These are phyloP conservation scores for Dolichopus griseipennis DNA, from an alignment of 2,888 invertebrate genomes.

Conservation along the genomic window DNA sequence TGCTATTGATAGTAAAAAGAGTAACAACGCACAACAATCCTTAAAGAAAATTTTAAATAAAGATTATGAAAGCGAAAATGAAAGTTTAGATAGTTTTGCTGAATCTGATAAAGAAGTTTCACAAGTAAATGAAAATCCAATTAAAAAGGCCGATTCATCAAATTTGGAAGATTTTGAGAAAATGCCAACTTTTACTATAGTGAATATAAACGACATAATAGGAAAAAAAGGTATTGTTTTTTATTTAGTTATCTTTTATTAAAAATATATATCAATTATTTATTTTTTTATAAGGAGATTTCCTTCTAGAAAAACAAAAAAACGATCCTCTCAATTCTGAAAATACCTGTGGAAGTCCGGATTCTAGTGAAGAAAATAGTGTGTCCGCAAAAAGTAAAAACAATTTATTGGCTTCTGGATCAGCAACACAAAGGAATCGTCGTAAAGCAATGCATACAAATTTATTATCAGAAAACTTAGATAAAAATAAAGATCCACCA, in stretches of 20 bases:
- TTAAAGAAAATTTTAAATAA: constrained; percentile 6
- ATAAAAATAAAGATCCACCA: constrained; percentile 21
- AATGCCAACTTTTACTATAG: constrained; percentile 43
- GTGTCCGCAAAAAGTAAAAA: neutral
- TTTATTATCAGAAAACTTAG: constrained; percentile 27
- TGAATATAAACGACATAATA: constrained; percentile 42
- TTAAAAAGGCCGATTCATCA: constrained; percentile 19
- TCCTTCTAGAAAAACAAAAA: constrained; percentile 16
- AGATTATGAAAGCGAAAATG: neutral
- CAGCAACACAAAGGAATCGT: constrained; percentile 19
- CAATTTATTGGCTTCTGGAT: neutral
- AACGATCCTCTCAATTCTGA: constrained; percentile 18
- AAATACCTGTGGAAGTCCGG: constrained; percentile 15
- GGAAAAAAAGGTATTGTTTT: constrained; percentile 36
- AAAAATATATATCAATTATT: neutral
- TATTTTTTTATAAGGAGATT: constrained; percentile 27
- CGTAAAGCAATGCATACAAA: constrained; percentile 28
- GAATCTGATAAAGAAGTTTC: neutral
- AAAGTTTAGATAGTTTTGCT: neutral
- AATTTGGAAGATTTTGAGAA: constrained; percentile 33
- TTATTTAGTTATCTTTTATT: neutral
- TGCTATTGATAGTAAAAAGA: neutral
- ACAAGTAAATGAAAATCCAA: neutral
- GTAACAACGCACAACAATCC: constrained; percentile 10
- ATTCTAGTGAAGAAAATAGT: neutral